phyloP scores from a whole-genome alignment of 2,113 vertebrate species.

The Syrmaticus mikado region DNA sequence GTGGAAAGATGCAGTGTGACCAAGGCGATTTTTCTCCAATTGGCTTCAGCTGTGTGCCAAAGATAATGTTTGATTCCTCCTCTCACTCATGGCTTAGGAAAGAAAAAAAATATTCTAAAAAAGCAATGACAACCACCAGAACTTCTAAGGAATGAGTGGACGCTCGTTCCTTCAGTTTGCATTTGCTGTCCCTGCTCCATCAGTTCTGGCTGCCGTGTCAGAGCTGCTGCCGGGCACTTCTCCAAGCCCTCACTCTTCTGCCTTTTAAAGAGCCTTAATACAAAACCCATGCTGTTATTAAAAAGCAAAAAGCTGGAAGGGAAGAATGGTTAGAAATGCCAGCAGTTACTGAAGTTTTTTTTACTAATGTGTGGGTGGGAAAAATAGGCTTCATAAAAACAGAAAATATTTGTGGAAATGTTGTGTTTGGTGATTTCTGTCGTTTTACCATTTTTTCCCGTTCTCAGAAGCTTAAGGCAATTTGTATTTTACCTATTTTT shows the following conservation, averaged over 20 bases:
- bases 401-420: not conserved
- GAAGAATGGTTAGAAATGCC: not conserved
- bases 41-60: not conserved
- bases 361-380: not conserved
- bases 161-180: not conserved
- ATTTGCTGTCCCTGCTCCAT: not conserved
- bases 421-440: not conserved
- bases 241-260: not conserved
- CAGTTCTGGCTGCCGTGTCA: not conserved
- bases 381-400: constrained; percentile 8
- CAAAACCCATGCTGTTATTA: not conserved
- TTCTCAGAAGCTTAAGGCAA: not conserved
- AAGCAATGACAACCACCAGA: not conserved
- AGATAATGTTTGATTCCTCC: not conserved
- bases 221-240: not conserved
- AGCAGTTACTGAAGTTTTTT: not conserved
- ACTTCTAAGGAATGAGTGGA: not conserved
- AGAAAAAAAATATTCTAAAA: not conserved
- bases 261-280: not conserved
- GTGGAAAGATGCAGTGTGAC: not conserved
- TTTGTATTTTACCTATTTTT: not conserved
- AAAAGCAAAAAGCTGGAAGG: not conserved
- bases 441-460: not conserved
- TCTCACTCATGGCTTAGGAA: not conserved
- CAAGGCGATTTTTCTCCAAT: not conserved